Base-by-base conservation (phyloP, 2,888 invertebrate genomes). In the Calliopum simillimum region DNA sequence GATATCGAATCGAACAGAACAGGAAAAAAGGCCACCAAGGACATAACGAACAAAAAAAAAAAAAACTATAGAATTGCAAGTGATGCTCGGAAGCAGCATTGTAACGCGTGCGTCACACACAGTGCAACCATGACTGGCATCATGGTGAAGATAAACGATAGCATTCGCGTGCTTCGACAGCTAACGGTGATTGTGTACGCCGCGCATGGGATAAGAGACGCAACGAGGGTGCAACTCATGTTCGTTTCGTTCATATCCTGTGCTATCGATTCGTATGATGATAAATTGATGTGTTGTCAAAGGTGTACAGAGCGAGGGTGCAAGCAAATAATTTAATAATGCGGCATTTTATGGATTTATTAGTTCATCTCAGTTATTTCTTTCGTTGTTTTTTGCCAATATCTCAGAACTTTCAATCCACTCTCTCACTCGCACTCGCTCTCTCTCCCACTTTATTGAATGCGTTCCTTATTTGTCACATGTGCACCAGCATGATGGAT, bases 61-160 rank as follows among this genome's bases (percentile, higher is more conserved):
- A 43, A 8, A 56, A 43, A n/a, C n/a, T 43, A 4, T 43, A 19
- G 8, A 43, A 16, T 13, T 33, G 33, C 33, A 33, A 33, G 33
- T 33, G 33, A 33, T 33, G 59, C 41, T 16, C 12, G 33, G 41
- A 4, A 43, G 49, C 25, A 43, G n/a, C 16, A 14, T 13, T 25
- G 23, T 23, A 23, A 21, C 61, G 33, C 33, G 46, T 44, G 56
- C 41, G 23, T 46, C 61, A 6, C 61, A 21, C 46, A 59, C 19
- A 13, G 44, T 16, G 43, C 59, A 33, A 6, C 33, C 33, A 33
- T 59, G 59, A 43, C 59, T 43, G 63, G 49, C 63, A 51, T 16
- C 49, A 33, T 47, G 41, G 49, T 14, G 13, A 41, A 49, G 67
- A 67, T 67, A 49, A 67, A 67, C 58, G 67, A 67, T 59, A 43